Evolutionary conservation across 2,888 invertebrate genomes (phyloP).

Genomic region (Julus scanicus): DNA sequence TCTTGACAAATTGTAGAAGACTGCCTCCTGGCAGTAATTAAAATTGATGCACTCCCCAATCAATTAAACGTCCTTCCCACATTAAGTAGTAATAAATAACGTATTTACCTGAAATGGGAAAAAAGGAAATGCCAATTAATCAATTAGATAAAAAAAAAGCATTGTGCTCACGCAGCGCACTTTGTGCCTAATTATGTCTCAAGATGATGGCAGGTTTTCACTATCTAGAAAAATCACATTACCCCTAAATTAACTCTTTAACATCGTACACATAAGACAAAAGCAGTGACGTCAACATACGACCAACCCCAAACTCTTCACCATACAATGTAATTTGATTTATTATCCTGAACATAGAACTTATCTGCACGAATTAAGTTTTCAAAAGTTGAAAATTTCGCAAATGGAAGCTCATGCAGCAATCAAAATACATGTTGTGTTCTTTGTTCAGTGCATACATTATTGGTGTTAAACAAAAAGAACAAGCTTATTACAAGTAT

Average conservation of each 20-base stretch:
- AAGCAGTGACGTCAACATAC: too few species aligned
- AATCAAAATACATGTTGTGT: too few species aligned
- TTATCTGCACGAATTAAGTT: too few species aligned
- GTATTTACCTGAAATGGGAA: slow-evolving; percentile 36
- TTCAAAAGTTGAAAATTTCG: too few species aligned
- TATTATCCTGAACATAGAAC: too few species aligned
- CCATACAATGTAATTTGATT: too few species aligned
- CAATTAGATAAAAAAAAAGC: slow-evolving; percentile 22
- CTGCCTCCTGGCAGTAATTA: slow-evolving; percentile 29
- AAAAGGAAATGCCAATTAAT: slow-evolving; percentile 18
- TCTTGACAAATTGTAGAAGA: neutral
- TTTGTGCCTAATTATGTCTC: slow-evolving; percentile 9
- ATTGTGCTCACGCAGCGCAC: neutral
- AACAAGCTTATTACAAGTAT: too few species aligned
- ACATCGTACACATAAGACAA: neutral
- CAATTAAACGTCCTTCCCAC: neutral
- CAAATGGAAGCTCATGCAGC: too few species aligned
- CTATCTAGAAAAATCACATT: neutral
- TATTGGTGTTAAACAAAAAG: too few species aligned
- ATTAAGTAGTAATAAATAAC: slow-evolving; percentile 38
- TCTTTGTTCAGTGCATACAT: too few species aligned
- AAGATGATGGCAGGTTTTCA: neutral
- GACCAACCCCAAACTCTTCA: too few species aligned
- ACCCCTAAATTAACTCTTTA: neutral
- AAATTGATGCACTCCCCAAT: slow-evolving; percentile 16